A percentile compares a stretch with the other conserved stretches of the same genome.
These are phyloP conservation scores for Athrips mouffetella DNA, from an alignment of 2,888 invertebrate species.

Conservation along the genomic window DNA sequence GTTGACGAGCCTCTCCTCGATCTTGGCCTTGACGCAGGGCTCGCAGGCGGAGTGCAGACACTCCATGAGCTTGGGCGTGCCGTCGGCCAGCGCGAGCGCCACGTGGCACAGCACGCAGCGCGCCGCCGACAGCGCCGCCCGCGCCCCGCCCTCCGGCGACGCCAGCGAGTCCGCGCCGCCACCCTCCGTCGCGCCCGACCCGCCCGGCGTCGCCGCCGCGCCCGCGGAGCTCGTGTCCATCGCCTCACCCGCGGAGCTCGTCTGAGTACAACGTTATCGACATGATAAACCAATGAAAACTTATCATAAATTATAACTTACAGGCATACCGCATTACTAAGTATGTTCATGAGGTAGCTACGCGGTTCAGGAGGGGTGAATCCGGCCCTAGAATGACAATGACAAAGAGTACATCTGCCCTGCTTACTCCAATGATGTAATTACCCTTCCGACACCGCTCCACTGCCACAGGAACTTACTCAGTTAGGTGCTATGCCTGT, in stretches of 20 bases:
- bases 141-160: slow-evolving; percentile 21
- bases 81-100: slow-evolving; percentile 53
- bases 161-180: slow-evolving; percentile 21
- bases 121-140: slow-evolving; percentile 33
- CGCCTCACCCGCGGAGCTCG: slow-evolving; percentile 10
- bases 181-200: slow-evolving; percentile 7
- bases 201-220: slow-evolving; percentile 17
- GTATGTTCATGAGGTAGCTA: too few species aligned
- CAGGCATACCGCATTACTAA: too few species aligned
- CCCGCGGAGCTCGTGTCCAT: slow-evolving; percentile 19
- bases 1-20: slow-evolving; percentile 65
- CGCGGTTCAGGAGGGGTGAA: too few species aligned
- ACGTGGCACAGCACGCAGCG: slow-evolving; percentile 77
- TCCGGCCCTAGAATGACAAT: too few species aligned
- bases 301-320: too few species aligned
- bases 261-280: neutral
- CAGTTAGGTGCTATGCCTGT: too few species aligned
- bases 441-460: too few species aligned
- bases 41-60: slow-evolving; percentile 93
- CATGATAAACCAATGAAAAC: too few species aligned
- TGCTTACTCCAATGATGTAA: too few species aligned
- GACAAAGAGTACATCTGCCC: too few species aligned
- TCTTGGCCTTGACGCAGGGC: slow-evolving; percentile 84
- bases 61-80: slow-evolving; percentile 88
- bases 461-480: too few species aligned